Conservation (phyloP, 2,113 vertebrate species). For the Scytalopus superciliaris region DNA sequence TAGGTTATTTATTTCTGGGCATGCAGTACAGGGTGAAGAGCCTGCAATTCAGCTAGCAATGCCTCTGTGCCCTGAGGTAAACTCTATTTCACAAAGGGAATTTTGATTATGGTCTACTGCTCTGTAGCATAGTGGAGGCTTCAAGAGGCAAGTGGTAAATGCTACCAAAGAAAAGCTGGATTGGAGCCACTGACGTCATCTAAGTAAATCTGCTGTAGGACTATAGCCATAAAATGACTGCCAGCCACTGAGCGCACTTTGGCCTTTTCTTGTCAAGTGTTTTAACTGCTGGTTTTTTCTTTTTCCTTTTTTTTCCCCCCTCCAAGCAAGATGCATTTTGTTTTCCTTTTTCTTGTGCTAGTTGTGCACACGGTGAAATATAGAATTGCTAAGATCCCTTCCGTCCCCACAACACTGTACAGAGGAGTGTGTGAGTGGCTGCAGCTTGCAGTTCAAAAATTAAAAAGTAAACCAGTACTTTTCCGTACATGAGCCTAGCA, state of each 20-base stretch:
- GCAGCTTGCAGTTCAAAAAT: slow-evolving; percentile 14
- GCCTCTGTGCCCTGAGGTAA: slow-evolving; percentile 84
- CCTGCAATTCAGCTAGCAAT: slow-evolving; percentile 67
- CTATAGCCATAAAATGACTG: slow-evolving; percentile 84
- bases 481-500: slow-evolving; percentile 48
- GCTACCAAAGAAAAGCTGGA: slow-evolving; percentile 88
- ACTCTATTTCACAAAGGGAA: slow-evolving; percentile 86
- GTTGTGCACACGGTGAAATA: neutral
- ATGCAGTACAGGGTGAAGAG: slow-evolving; percentile 60
- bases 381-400: neutral
- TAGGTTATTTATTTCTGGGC: slow-evolving; percentile 70
- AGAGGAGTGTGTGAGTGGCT: neutral
- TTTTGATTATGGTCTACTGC: slow-evolving; percentile 86
- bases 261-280: slow-evolving; percentile 81
- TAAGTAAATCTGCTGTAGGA: slow-evolving; percentile 89
- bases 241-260: slow-evolving; percentile 85
- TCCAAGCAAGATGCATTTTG: slow-evolving; percentile 8
- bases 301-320: neutral
- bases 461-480: slow-evolving; percentile 65
- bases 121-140: slow-evolving; percentile 81
- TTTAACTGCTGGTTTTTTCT: slow-evolving; percentile 51
- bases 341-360: neutral
- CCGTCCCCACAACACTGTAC: neutral
- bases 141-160: slow-evolving; percentile 85
- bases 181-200: slow-evolving; percentile 91